phyloP scores from a whole-genome alignment of 2,113 vertebrate species.

The Bagarius yarrelli region DNA sequence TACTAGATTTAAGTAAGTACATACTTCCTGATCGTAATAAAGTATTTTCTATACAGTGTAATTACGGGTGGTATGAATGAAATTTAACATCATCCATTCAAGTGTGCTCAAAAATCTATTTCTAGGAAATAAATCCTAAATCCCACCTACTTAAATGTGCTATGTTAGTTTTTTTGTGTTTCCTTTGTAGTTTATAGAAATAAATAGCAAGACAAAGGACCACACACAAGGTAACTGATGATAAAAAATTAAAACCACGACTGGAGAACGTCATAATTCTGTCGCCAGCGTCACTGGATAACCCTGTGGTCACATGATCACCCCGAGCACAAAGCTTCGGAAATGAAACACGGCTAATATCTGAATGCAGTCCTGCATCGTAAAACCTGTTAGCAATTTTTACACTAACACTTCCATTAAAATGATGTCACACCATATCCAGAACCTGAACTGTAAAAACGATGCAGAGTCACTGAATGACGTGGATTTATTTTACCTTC shows the following conservation, averaged over 20 bases:
- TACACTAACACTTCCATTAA: not conserved
- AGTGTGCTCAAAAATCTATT: too few relatives aligned
- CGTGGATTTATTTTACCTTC: conserved; percentile 81
- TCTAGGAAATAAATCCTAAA: too few relatives aligned
- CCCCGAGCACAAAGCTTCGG: not conserved
- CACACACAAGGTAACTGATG: not conserved
- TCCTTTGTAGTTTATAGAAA: not conserved
- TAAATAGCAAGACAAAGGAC: too few relatives aligned
- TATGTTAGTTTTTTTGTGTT: not conserved
- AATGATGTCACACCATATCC: not conserved
- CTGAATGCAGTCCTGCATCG: not conserved
- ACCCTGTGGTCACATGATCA: not conserved
- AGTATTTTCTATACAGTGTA: too few relatives aligned
- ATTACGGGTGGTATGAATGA: too few relatives aligned
- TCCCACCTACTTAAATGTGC: not conserved
- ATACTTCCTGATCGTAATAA: too few relatives aligned
- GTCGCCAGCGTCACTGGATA: not conserved
- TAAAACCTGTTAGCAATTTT: not conserved
- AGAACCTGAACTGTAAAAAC: not conserved
- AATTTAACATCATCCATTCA: too few relatives aligned
- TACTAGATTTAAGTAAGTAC: too few relatives aligned
- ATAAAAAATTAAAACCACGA: not conserved
- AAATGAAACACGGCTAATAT: not conserved
- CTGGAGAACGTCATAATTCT: not conserved
- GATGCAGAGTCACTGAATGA: not conserved